Evolutionary conservation across 2,113 vertebrate species (phyloP), one percentile per base, ranked within the genome.

Genomic region (Reinhardtius hippoglossoides): DNA sequence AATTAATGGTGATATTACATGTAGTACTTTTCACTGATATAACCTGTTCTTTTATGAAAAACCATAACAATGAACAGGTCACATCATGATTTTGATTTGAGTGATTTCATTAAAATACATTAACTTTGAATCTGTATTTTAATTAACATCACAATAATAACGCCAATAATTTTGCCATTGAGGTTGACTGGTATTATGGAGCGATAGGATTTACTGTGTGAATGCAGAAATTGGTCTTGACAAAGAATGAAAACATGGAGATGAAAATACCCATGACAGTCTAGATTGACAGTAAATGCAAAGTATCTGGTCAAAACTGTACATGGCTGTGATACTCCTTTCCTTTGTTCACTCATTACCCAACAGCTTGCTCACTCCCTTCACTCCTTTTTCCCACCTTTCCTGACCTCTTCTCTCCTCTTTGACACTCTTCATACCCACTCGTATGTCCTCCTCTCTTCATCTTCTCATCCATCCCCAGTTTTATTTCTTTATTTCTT

Each of bases 301-400:
- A 68, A 23, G 14, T 55, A 58, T 67, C 20, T 59, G 20, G 35
- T 75, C 46, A 73, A 74, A 74, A 63, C 56, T 81, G 71, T 83
- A 27, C 70, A 76, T 81, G 87, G 57, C 85, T 89, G 82, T 87
- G 77, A 76, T 24, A 46, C 35, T 67, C 55, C 58, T 62, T 31
- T 31, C 31, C 5, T 31, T 31, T 31, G 31, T 31, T 31, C 31
- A 31, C 31, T 31, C 31, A 31, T 7, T 31, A 31, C 31, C 31
- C 6, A 31, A 31, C 5, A 31, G 31, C 31, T 31, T 31, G 31
- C 31, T 31, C 27, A 46, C 35, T 67, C 55, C 58, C 61, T 78
- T 69, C 64, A 68, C 13, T 42, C 40, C 71, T 62, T 1, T 13
- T 62, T 73, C 40, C 42, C 27, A 55, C 52, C 50, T 52, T 16